Conservation (phyloP, 1,140 invertebrate species). For the Heliconius nattereri region DNA sequence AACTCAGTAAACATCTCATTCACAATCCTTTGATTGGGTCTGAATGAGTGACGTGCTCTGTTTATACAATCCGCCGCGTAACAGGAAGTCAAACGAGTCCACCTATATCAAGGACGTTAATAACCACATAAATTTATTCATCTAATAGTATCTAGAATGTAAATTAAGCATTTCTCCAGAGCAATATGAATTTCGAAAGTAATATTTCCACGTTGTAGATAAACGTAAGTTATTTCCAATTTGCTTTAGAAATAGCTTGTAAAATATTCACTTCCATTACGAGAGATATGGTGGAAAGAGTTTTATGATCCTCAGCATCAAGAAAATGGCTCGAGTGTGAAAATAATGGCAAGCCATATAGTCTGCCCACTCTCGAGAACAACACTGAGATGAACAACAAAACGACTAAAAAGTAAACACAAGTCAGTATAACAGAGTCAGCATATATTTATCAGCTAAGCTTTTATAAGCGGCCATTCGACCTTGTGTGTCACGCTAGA, state of each 20-base stretch:
- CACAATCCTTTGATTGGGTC: constrained; percentile 73
- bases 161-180: constrained; percentile 35
- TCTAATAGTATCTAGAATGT: constrained; percentile 42
- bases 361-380: constrained; percentile 26
- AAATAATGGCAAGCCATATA: constrained; percentile 30
- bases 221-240: background rate
- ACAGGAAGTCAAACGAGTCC: constrained; percentile 75
- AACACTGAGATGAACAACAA: constrained; percentile 27
- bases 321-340: constrained; percentile 10
- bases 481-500: constrained; percentile 61
- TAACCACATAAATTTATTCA: constrained; percentile 61
- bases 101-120: constrained; percentile 73
- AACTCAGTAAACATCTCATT: constrained; percentile 73
- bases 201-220: background rate
- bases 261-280: background rate
- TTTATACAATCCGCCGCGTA: constrained; percentile 67
- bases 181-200: constrained; percentile 33
- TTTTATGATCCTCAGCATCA: background rate
- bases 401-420: constrained; percentile 3
- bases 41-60: constrained; percentile 75
- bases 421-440: background rate
- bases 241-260: background rate
- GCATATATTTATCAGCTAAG: constrained; percentile 22
- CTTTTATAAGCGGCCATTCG: constrained; percentile 36
- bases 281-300: background rate